Base-by-base conservation (phyloP, 2,797 vertebrate species). In the Austrolebias charrua region DNA sequence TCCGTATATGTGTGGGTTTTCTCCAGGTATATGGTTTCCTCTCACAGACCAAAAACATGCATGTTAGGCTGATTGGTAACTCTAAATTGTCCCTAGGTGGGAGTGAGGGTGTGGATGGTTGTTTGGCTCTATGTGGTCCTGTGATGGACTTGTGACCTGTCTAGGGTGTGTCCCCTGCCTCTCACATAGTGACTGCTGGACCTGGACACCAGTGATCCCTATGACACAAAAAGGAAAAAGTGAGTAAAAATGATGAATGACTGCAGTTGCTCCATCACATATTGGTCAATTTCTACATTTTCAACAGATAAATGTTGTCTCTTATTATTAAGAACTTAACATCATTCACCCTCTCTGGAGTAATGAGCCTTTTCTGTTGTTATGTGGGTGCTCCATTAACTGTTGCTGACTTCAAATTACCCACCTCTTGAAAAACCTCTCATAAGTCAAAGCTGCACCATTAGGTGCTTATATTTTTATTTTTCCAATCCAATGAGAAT, bases 321-420 rank as follows among this genome's bases (percentile, higher is more conserved):
- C 33, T 53, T 42, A 1, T 29, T 11, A 15, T 76, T 49, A 78
- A 68, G 76, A 63, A 58, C 67, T 71, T 19, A 61, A 68, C 31
- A 51, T 15, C 11, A 35, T 45, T 67, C 18, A 47, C 42, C 48
- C 52, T 63, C 44, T 44, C 40, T 73, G 63, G 56, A 60, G 56
- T 75, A 76, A 84, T 63, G 58, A 73, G 55, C 46, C 13, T 1
- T 43, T 44, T 10, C 5, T 35, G 7, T 63, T 78, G 57, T 68
- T 72, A 44, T 69, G 38, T 78, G 33, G 66, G 47, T 31, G 35
- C 48, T 60, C 35, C 70, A 13, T 31, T 40, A 40, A 7, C 3
- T 1, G 43, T 53, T 56, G 19, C 56, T 76, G 56, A 79, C 71
- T 74, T 76, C 53, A 58, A 66, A 79, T 55, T 57, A 76, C 59